Evolutionary conservation across 1,140 invertebrate genomes (phyloP).

Genomic region (Leptinotarsa undecemlineata): DNA sequence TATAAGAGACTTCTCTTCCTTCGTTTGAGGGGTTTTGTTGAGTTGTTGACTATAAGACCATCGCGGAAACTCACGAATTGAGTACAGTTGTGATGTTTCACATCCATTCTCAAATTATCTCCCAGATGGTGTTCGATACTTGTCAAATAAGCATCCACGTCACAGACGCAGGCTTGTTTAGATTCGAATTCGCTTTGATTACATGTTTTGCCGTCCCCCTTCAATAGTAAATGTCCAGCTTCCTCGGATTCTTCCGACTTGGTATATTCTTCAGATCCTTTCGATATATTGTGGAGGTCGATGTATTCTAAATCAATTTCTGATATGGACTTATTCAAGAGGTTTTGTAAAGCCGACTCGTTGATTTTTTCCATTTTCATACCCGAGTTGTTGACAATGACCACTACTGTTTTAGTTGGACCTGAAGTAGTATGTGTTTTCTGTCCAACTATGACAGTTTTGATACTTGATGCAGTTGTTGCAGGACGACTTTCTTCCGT

Average conservation of each 20-base stretch:
- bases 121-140: background rate
- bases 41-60: slow-evolving; percentile 21
- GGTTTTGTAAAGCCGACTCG: slow-evolving; percentile 23
- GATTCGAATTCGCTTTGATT: slow-evolving; percentile 20
- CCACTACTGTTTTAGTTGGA: slow-evolving; percentile 24
- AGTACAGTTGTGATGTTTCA: slow-evolving; percentile 13
- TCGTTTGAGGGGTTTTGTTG: slow-evolving; percentile 12
- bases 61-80: slow-evolving; percentile 25
- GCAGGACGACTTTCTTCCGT: background rate
- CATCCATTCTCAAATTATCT: background rate
- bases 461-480: background rate
- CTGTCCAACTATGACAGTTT: background rate
- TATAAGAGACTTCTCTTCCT: slow-evolving; percentile 25
- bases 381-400: slow-evolving; percentile 31
- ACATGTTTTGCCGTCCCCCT: slow-evolving; percentile 22
- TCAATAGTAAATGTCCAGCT: background rate
- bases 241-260: background rate
- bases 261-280: background rate
- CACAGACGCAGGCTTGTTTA: slow-evolving; percentile 27
- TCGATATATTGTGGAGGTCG: slow-evolving; percentile 15
- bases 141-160: slow-evolving; percentile 20
- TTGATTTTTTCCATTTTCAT: slow-evolving; percentile 27
- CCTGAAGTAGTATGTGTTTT: background rate
- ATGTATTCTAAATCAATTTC: slow-evolving; percentile 29
- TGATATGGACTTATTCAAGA: slow-evolving; percentile 19